These are phyloP conservation scores for Stegostoma tigrinum DNA, from an alignment of 2,113 vertebrate species.

Conservation along the genomic window DNA sequence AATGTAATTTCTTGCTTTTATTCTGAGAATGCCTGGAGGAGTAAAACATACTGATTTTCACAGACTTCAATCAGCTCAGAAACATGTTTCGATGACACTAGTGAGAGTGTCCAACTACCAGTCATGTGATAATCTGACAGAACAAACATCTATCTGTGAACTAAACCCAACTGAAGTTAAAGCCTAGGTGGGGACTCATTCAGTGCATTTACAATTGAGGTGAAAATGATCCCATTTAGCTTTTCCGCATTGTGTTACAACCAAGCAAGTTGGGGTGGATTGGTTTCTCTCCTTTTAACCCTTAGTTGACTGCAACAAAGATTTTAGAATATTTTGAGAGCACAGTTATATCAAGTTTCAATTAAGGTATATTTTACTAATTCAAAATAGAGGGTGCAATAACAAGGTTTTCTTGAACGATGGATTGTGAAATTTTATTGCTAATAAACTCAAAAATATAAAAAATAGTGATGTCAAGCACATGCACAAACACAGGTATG, in stretches of 20 bases:
- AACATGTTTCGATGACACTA: not conserved
- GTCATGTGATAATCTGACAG: not conserved
- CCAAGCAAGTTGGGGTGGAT: no score
- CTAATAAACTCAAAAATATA: no score
- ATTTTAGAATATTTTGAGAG: no score
- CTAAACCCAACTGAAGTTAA: not conserved
- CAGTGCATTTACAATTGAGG: not conserved
- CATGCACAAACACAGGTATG: no score
- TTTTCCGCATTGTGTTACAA: not conserved
- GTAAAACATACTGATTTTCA: not conserved
- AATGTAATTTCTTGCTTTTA: not conserved
- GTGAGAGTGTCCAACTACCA: not conserved
- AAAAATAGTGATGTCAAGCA: no score
- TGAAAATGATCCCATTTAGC: not conserved
- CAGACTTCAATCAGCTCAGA: not conserved
- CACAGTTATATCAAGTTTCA: no score
- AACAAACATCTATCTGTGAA: not conserved
- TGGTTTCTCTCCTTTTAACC: no score
- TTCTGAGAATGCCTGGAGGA: not conserved
- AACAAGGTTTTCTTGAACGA: no score
- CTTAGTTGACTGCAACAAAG: no score
- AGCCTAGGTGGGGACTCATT: not conserved
- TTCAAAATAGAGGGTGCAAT: no score
- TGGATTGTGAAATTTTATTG: no score
- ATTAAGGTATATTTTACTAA: no score